phyloP scores from a whole-genome alignment of 2,888 invertebrate genomes.

The Cylloceria caligata region DNA sequence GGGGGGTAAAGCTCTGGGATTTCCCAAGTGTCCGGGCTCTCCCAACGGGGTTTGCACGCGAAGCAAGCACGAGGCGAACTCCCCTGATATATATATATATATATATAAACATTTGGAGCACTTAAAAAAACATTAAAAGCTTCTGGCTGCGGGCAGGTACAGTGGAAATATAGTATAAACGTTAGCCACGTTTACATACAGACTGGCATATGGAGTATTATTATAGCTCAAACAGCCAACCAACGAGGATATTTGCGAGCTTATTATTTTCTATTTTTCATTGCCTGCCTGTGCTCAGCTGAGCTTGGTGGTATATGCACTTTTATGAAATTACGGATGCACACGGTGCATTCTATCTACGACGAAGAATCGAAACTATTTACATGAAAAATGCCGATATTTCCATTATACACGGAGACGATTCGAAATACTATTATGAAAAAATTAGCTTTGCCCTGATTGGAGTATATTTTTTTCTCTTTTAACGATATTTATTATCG shows the following conservation, averaged over 20 bases:
- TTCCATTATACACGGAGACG: neutral
- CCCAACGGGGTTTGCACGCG: too few relatives aligned
- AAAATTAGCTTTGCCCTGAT: neutral
- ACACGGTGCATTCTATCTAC: neutral
- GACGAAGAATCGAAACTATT: too few relatives aligned
- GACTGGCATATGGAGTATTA: neutral
- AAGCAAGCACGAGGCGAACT: too few relatives aligned
- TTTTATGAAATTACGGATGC: slow-evolving; percentile 7
- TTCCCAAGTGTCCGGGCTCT: too few relatives aligned
- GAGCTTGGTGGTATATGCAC: neutral
- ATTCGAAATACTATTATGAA: neutral
- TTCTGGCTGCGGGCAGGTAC: neutral
- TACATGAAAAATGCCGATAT: neutral
- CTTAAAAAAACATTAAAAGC: too few relatives aligned
- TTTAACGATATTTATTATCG: neutral
- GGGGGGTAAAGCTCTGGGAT: too few relatives aligned
- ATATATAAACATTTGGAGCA: too few relatives aligned
- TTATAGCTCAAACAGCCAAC: neutral
- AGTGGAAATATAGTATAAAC: neutral
- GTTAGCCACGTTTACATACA: neutral
- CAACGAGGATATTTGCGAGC: neutral
- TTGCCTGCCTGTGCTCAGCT: neutral
- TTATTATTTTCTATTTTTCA: slow-evolving; percentile 17
- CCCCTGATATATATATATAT: too few relatives aligned
- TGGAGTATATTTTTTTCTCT: too few relatives aligned